These are phyloP conservation scores for Antennarius striatus DNA, from an alignment of 2,113 vertebrate genomes.

Conservation along the genomic window DNA sequence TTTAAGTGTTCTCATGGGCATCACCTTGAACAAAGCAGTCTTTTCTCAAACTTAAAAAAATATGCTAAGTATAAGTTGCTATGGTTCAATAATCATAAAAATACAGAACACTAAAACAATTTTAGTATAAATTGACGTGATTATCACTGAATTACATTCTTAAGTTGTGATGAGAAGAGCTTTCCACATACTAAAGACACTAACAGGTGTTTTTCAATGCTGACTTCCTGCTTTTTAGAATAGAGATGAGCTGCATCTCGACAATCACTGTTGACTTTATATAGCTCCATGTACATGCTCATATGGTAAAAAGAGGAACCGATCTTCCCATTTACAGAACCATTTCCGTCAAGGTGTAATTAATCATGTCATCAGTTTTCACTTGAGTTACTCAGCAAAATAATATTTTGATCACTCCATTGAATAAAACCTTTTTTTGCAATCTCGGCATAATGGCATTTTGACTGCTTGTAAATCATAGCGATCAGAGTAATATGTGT, in stretches of 20 bases:
- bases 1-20: slow-evolving; percentile 10
- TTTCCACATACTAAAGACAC: slow-evolving; percentile 12
- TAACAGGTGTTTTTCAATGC: slow-evolving; percentile 27
- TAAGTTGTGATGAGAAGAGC: background rate
- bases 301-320: too few relatives aligned
- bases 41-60: background rate
- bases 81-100: too few relatives aligned
- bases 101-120: too few relatives aligned
- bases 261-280: slow-evolving; percentile 21
- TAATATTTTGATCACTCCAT: background rate
- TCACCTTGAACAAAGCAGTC: slow-evolving; percentile 4
- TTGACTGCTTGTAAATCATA: background rate
- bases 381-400: slow-evolving; percentile 10
- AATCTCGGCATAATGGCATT: background rate
- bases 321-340: background rate
- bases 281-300: background rate
- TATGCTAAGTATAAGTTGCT: too few relatives aligned
- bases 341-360: background rate
- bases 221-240: slow-evolving; percentile 25
- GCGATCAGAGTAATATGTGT: background rate
- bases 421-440: background rate
- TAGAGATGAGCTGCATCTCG: slow-evolving; percentile 21
- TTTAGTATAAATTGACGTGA: too few relatives aligned
- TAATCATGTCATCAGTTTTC: slow-evolving; percentile 2
- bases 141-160: too few relatives aligned